Evolutionary conservation across 2,797 vertebrate genomes (phyloP).

Genomic region (Odontamblyopus lacepedii): DNA sequence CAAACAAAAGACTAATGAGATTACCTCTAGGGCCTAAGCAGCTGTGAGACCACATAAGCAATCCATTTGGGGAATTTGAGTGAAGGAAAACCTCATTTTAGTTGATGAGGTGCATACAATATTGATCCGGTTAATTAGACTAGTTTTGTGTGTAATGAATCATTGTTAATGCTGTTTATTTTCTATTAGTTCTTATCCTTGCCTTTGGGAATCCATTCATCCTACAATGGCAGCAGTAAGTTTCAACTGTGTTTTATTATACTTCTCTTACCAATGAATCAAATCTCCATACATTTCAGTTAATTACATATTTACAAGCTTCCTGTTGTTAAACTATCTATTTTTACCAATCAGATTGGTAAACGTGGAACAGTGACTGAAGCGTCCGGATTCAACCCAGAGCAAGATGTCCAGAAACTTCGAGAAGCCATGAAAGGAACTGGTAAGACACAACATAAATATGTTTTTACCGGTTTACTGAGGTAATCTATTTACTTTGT

Average conservation of each 20-base stretch:
- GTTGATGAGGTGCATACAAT: conserved; percentile 48
- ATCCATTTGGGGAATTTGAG: conserved; percentile 15
- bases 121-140: conserved; percentile 53
- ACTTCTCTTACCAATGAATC: too few relatives aligned
- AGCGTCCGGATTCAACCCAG: conserved; percentile 80
- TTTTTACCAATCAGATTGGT: conserved; percentile 64
- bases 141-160: not conserved
- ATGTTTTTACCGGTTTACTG: not conserved
- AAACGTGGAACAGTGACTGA: conserved; percentile 85
- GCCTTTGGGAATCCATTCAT: conserved; percentile 36
- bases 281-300: not conserved
- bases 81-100: conserved; percentile 33
- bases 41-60: conserved; percentile 15
- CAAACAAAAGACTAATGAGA: conserved; percentile 38
- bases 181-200: conserved; percentile 50
- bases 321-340: not conserved
- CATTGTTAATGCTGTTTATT: not conserved
- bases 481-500: too few relatives aligned
- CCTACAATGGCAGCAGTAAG: conserved; percentile 82
- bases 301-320: not conserved
- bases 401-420: conserved; percentile 82
- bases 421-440: conserved; percentile 92
- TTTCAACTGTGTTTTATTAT: not conserved
- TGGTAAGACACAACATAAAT: conserved; percentile 77
- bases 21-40: conserved; percentile 14